These are phyloP conservation scores for Dendroctonus valens DNA, from an alignment of 1,140 invertebrate species.

Conservation along the genomic window DNA sequence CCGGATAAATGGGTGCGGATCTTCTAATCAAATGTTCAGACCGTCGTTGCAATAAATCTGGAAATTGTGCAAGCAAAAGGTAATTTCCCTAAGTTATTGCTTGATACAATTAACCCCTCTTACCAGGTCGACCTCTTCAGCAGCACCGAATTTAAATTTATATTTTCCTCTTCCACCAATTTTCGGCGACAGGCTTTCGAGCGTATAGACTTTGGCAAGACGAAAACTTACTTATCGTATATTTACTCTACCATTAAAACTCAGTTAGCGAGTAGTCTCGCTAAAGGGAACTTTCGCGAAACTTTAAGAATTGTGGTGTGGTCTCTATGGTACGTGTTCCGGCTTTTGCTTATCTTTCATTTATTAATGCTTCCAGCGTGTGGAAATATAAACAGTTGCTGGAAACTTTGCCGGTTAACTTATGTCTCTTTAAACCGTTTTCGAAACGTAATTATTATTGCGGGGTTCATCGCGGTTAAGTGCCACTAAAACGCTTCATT, in stretches of 20 bases:
- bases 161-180: conserved; percentile 16
- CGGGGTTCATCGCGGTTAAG: not conserved
- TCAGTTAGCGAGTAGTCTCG: conserved; percentile 28
- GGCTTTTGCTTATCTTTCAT: conserved; percentile 32
- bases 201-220: conserved; percentile 25
- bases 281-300: conserved; percentile 17
- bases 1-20: too few relatives aligned
- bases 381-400: conserved; percentile 19
- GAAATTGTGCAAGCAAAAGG: too few relatives aligned
- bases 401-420: too few relatives aligned
- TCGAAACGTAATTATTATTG: not conserved
- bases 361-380: conserved; percentile 27
- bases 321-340: conserved; percentile 29
- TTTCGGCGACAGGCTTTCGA: conserved; percentile 9
- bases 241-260: conserved; percentile 33
- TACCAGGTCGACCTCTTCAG: not conserved
- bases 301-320: conserved; percentile 26
- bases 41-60: too few relatives aligned
- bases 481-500: too few relatives aligned
- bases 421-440: not conserved
- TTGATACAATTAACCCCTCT: conserved; percentile 10
- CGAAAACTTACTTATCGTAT: conserved; percentile 32
- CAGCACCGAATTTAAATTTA: conserved; percentile 16
- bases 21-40: too few relatives aligned
- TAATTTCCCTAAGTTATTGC: too few relatives aligned